Base-by-base conservation (phyloP, 2,888 invertebrate species). In the Nebria brevicollis region DNA sequence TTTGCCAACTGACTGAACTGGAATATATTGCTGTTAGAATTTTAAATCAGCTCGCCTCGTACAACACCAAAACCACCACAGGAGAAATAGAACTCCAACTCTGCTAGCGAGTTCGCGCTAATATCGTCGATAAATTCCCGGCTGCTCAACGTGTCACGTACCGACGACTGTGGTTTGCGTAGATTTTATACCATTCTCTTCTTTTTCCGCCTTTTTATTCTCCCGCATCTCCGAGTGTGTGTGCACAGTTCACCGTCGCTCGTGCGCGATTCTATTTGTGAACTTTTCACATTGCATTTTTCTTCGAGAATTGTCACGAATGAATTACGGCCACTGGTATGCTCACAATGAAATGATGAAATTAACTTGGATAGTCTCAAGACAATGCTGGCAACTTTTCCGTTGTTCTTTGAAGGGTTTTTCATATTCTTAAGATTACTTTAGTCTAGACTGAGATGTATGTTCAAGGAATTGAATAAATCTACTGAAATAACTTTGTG, bases 11-110 rank as follows among this genome's bases (percentile, higher is more conserved):
- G 54, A 74, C 79, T 66, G 74, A 79, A 74, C 75, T 79, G 79
- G 79, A 79, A 79, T 79, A 79, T 79, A 79, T 79, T 75, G 79
- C 79, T 79, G 79, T 75, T 79, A 79, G 79, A 79, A 79, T 79
- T 79, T 79, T 79, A 79, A 79, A 79, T 79, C 73, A 79, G 79
- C 73, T 42, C 41, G 65, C 64, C 64, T 77, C 72, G 54, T 54
- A 54, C 54, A 54, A 34, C 34, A 34, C 54, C 54, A 13, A 6
- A 5, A 54, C 54, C 54, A 54, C 54, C 8, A 11, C 54, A 54
- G 7, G 54, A 54, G 54, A 54, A 54, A 54, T 8, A 13, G 54
- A 54, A 54, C 54, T 43, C 72, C 72, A 43, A 26, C 77, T 43
- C 42, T 34, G 77, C 66, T 66, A 34, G 11, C 43, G 78, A 72